Base-by-base conservation (phyloP, 2,888 invertebrate genomes). In the Hoplodrina blanda region DNA sequence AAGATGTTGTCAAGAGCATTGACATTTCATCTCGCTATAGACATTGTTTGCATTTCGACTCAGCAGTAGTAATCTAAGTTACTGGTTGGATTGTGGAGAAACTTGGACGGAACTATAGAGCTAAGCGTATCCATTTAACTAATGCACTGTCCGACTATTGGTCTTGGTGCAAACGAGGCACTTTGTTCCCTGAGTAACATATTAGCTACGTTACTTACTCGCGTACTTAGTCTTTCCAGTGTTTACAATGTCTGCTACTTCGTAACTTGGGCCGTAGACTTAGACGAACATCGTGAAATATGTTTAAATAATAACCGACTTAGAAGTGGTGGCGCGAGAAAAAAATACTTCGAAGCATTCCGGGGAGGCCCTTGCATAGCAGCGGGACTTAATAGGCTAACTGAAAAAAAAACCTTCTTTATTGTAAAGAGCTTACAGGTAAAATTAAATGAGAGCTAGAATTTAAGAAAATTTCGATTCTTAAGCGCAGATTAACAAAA, bases 71-170 rank as follows among this genome's bases (percentile, higher is more conserved):
- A 92, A 92, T 93, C 94, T 92, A 94, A 95, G 94, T 95, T 93
- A 89, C 90, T 89, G 88, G 88, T 90, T 84, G 91, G 92, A 92
- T 94, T 93, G 94, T 89, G 91, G 92, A 91, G 88, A 87, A 94
- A 95, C 92, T 94, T 93, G 89, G 90, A 87, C 92, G 86, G 90
- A 92, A 90, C 90, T 91, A 89, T 89, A 87, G 88, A 91, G 91
- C 90, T 90, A 91, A 92, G 92, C 92, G 91, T 91, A 93, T 92
- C 93, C 94, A 95, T 94, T 94, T 93, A 94, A 93, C 94, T 95
- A 95, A 95, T 95, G 94, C 94, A 93, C 92, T 92, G 94, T 91
- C 94, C 93, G 94, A 92, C 92, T 94, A 92, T 93, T 94, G 94
- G 93, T 93, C 92, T 94, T 93, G 91, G 91, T 92, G 92, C 92